phyloP scores from a whole-genome alignment of 2,113 vertebrate genomes.

The Ictidomys tridecemlineatus region DNA sequence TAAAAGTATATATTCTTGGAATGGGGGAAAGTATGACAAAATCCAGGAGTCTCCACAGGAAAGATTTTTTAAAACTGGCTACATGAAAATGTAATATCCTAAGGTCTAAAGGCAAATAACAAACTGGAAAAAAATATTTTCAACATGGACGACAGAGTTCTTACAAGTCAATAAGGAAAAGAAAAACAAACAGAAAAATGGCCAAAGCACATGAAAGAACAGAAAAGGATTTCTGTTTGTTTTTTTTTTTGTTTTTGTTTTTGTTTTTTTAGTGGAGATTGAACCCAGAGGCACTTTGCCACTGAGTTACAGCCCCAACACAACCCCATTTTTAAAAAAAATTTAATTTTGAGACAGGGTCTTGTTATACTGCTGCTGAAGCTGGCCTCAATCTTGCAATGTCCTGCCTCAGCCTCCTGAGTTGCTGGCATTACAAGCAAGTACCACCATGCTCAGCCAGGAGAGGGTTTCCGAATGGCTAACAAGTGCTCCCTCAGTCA shows the following conservation, averaged over 20 bases:
- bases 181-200: neutral
- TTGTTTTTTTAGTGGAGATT: no score
- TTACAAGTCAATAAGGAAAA: slow-evolving; percentile 39
- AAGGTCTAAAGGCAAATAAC: slow-evolving; percentile 20
- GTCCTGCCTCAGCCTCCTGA: no score
- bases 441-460: neutral
- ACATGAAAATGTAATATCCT: slow-evolving; percentile 28
- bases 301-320: no score
- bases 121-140: neutral
- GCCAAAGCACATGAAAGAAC: neutral
- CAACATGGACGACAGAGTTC: neutral
- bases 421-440: no score
- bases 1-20: slow-evolving; percentile 4
- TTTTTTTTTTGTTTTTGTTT: no score
- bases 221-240: neutral
- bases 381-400: no score
- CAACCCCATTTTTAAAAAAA: no score
- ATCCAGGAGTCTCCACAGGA: neutral
- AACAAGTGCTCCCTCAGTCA: neutral
- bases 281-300: no score
- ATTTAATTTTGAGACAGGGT: no score
- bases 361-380: no score
- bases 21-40: slow-evolving; percentile 18
- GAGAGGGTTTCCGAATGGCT: neutral
- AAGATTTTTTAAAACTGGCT: slow-evolving; percentile 1